phyloP scores from a whole-genome alignment of 2,888 invertebrate genomes.

The Coenonympha glycerion region DNA sequence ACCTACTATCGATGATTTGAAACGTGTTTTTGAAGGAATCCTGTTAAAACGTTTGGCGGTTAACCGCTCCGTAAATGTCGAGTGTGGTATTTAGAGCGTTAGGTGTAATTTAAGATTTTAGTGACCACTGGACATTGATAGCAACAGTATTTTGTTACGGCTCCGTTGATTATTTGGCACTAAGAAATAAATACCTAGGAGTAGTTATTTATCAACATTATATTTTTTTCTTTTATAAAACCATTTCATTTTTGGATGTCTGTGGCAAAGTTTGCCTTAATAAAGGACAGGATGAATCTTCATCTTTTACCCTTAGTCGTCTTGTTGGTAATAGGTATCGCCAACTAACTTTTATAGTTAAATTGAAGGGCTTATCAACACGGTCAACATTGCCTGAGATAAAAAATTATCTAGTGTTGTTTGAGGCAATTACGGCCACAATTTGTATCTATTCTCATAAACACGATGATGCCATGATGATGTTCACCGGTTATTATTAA shows the following conservation, averaged over 20 bases:
- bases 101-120: slow-evolving; percentile 1
- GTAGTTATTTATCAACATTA: too few species aligned
- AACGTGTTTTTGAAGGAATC: neutral
- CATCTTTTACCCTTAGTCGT: too few species aligned
- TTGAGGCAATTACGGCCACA: neutral
- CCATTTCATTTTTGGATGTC: too few species aligned
- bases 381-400: slow-evolving; percentile 11
- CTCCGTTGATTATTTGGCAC: too few species aligned
- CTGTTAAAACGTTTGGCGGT: slow-evolving; percentile 13
- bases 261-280: too few species aligned
- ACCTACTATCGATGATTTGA: too few species aligned
- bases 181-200: too few species aligned
- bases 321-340: neutral
- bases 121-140: too few species aligned
- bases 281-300: too few species aligned
- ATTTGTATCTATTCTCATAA: neutral
- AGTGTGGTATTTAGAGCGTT: slow-evolving; percentile 20
- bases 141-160: too few species aligned
- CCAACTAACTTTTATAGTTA: neutral
- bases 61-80: slow-evolving; percentile 14
- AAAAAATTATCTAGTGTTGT: slow-evolving; percentile 8
- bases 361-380: slow-evolving; percentile 3
- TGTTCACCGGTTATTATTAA: neutral
- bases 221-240: too few species aligned
- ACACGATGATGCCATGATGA: neutral